Base-by-base conservation (phyloP, 30 jellyfish, hydroid and myxozoan genomes). In the Pseudorhiza aurosa region DNA sequence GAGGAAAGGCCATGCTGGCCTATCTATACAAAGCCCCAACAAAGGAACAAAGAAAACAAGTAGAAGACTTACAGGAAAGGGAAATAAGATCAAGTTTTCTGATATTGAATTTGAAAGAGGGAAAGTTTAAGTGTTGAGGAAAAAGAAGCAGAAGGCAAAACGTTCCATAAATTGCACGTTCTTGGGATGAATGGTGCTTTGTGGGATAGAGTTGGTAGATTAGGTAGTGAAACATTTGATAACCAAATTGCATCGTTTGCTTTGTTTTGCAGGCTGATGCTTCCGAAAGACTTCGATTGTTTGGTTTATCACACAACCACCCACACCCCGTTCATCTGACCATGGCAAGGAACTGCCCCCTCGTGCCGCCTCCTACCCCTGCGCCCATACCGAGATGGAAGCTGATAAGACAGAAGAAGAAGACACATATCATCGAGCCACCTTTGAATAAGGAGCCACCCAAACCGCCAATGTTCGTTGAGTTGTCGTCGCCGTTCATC, bases 351-450 rank as follows among this genome's bases (percentile, higher is more conserved):
- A 82, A 91, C 47, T 91, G 98, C 50, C 96, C 98, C 7, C 85
- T 91, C n/a, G 80, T 83, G 25, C 83, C 98, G 22, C 98, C 98
- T 50, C 98, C 98, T 0, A 79, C 82, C 31, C 96, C 98, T 39
- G 70, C 70, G 12, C 96, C 87, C 12, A 79, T 91, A 0, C 98
- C 98, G 35, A 71, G 96, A 44, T 91, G 98, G 98, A 91, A 72
- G 78, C 68, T 91, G 65, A 91, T 91, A 45, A 63, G 98, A 18
- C 94, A 83, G 87, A 91, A 91, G 37, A 88, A 88, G 87, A 88
- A 88, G 73, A 73, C 63, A 51, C 96, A 91, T 30, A 84, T 84
- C 3, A 89, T 47, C 11, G 95, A 83, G 75, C 90, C 91, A 37
- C 82, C 96, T 3, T 43, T 40, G 27, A 51, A 51, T 7, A 78